Base-by-base conservation (phyloP, 2,113 vertebrate genomes). In the Nesogale talazaci region DNA sequence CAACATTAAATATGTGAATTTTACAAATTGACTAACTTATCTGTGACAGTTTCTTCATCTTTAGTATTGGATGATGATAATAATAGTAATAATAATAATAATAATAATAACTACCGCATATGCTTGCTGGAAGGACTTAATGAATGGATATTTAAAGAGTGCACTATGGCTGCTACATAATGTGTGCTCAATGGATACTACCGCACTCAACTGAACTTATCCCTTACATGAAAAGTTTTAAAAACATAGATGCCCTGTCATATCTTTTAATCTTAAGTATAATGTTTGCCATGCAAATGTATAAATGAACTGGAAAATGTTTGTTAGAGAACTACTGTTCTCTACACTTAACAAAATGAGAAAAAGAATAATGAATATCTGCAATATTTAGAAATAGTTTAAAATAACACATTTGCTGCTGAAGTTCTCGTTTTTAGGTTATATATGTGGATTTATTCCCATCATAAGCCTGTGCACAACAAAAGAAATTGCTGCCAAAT, bases 221-320 rank as follows among this genome's bases (percentile, higher is more conserved):
- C 16, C 42, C 65, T 31, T 2, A 31, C 2, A 65, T 6, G 56
- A 63, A 46, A 38, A 75, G 6, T 4, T 6, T n/a, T 15, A 1
- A 23, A 3, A 27, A 70, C 6, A 22, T 12, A 40, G n/a, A 76
- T 29, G 4, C 3, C 1, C 0, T 16, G 25, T 12, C 2, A 20
- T 10, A 1, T 15, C 8, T 1, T 23, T 0, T 11, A 23, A 23
- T 14, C 4, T 10, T 27, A 31, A 7, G 8, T 12, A 10, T 63
- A 74, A 5, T 0, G 19, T 25, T 31, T 15, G 27, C 19, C 2
- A n/a, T 25, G 16, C 31, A 22, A 5, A 38, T 52, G 0, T 10
- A 4, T 23, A 22, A 84, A 11, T 1, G 3, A 20, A 23, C 4
- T 0, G 2, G 15, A 23, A 7, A 11, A 56, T 20, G 0, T 10